Evolutionary conservation across 2,113 vertebrate species (phyloP).

Genomic region (Poicephalus gulielmi): DNA sequence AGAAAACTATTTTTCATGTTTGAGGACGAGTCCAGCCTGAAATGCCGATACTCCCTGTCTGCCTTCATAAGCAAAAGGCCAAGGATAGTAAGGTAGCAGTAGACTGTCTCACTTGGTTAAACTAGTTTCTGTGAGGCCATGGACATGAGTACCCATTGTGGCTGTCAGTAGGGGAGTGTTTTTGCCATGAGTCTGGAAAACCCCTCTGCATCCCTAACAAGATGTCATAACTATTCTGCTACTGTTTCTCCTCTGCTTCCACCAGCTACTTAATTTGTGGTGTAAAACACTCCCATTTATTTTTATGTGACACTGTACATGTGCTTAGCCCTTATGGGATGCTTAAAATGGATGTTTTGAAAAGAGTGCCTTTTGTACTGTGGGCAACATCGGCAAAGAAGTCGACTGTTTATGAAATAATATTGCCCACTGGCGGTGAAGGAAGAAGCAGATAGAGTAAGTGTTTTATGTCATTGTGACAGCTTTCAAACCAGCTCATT

Average conservation of each 20-base stretch:
- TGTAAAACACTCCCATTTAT: slow-evolving; percentile 5
- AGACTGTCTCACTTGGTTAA: neutral
- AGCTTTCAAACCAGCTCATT: slow-evolving; percentile 73
- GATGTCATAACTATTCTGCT: neutral
- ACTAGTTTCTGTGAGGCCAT: neutral
- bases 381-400: slow-evolving; percentile 13
- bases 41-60: neutral
- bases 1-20: neutral
- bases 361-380: slow-evolving; percentile 14
- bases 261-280: slow-evolving; percentile 29
- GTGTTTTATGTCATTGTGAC: slow-evolving; percentile 75
- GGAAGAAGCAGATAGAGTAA: slow-evolving; percentile 65
- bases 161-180: neutral
- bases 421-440: slow-evolving; percentile 72
- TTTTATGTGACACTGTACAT: slow-evolving; percentile 24
- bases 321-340: slow-evolving; percentile 15
- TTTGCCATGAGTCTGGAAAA: neutral
- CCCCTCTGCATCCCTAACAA: neutral
- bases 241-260: slow-evolving; percentile 1
- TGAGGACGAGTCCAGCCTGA: neutral
- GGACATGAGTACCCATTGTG: neutral
- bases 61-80: neutral
- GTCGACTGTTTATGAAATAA: slow-evolving; percentile 68
- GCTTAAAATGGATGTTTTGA: slow-evolving; percentile 46
- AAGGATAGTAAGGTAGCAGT: neutral